A percentile compares a stretch with the other conserved stretches of the same genome.
Conservation (phyloP, 1,140 invertebrate genomes). For the Heterodera carotae region DNA sequence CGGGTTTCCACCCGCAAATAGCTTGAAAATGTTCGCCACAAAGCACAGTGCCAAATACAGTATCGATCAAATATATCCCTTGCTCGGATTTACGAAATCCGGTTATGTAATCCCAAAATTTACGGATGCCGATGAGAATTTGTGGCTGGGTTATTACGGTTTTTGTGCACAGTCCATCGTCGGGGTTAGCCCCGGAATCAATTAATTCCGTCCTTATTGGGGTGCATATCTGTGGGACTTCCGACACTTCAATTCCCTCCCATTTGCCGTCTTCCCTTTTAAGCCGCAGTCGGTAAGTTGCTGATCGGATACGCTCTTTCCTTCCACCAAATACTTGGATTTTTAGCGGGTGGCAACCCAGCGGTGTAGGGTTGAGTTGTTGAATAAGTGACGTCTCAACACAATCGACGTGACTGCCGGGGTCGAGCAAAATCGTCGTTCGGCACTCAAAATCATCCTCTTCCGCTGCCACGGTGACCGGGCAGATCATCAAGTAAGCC, state of each 20-base stretch:
- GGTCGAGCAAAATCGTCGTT: background rate
- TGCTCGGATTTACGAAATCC: background rate
- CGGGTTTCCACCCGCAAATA: background rate
- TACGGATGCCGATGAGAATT: constrained; percentile 24
- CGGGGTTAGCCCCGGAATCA: background rate
- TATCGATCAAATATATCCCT: constrained; percentile 29
- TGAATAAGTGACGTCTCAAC: background rate
- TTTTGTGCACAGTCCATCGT: background rate
- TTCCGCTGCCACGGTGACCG: background rate
- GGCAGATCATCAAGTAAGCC: background rate
- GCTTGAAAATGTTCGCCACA: constrained; percentile 1
- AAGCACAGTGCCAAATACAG: constrained; percentile 15
- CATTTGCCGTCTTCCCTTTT: background rate
- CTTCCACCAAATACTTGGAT: background rate
- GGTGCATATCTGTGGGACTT: background rate
- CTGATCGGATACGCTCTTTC: constrained; percentile 18
- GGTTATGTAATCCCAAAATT: constrained; percentile 32
- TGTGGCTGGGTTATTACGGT: constrained; percentile 17
- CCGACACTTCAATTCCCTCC: constrained; percentile 17
- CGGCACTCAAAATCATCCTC: background rate
- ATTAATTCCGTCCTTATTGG: background rate
- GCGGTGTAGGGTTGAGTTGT: background rate
- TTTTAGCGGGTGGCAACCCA: background rate
- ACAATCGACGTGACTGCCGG: background rate
- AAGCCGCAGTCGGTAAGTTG: background rate